These are phyloP conservation scores for Carollia perspicillata DNA, from an alignment of 2,113 vertebrate species.

Conservation along the genomic window DNA sequence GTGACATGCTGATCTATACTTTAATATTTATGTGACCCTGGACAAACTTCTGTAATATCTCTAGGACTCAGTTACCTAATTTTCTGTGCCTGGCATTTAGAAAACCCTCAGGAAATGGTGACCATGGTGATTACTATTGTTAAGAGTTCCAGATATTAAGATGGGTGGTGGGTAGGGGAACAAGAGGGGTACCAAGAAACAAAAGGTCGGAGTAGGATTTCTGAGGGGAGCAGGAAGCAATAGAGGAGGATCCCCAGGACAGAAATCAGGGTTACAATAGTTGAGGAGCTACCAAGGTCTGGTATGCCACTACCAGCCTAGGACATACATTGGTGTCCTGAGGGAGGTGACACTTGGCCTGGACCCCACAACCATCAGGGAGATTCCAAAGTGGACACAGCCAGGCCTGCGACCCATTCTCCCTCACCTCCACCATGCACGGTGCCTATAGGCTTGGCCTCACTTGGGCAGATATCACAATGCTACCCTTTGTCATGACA, in stretches of 20 bases:
- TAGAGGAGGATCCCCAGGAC: background rate
- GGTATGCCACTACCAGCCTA: background rate
- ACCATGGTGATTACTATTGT: background rate
- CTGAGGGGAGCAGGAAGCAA: background rate
- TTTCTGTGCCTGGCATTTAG: background rate
- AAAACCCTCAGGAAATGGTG: background rate
- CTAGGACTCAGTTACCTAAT: background rate
- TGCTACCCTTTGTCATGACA: background rate
- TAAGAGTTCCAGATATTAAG: background rate
- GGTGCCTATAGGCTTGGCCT: background rate
- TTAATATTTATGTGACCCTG: background rate
- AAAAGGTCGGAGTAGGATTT: background rate
- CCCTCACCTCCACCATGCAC: background rate
- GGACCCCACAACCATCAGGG: background rate
- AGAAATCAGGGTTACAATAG: background rate
- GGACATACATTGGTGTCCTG: background rate
- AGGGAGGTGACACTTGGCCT: background rate
- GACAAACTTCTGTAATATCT: background rate
- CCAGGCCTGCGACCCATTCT: background rate
- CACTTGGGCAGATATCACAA: background rate
- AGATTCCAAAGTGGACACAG: background rate
- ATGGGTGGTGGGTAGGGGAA: background rate
- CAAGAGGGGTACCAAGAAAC: background rate
- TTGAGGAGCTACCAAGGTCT: background rate
- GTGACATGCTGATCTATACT: background rate